Evolutionary conservation across 2,888 invertebrate genomes (phyloP).

Genomic region (Fragum fragum): DNA sequence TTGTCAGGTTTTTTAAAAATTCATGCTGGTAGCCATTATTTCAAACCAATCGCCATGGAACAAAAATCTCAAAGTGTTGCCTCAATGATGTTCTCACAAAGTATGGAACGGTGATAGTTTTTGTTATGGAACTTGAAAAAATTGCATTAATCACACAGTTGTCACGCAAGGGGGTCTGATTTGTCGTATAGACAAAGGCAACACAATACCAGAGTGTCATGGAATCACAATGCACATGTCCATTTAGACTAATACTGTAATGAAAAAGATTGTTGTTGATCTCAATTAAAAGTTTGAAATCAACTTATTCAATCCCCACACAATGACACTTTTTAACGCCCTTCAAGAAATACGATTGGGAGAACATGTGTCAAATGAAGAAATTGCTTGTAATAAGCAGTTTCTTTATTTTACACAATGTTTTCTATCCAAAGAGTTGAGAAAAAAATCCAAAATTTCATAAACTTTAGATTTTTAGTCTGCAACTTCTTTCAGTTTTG

Average conservation of each 20-base stretch:
- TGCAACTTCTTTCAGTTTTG: too few relatives aligned
- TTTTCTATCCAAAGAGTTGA: too few relatives aligned
- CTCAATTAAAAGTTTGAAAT: slow-evolving; percentile 8
- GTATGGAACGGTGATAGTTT: slow-evolving; percentile 19
- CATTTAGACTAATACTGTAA: slow-evolving; percentile 49
- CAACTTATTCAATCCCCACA: too few relatives aligned
- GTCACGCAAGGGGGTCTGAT: slow-evolving; percentile 33
- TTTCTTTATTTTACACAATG: too few relatives aligned
- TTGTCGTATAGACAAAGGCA: slow-evolving; percentile 45
- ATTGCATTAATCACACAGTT: slow-evolving; percentile 46
- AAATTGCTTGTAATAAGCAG: too few relatives aligned
- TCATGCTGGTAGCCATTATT: slow-evolving; percentile 28
- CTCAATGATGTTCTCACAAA: slow-evolving; percentile 24
- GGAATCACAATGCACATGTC: slow-evolving; percentile 45
- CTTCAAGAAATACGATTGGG: too few relatives aligned
- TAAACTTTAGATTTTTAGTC: too few relatives aligned
- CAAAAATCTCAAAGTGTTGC: slow-evolving; percentile 11
- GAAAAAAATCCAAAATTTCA: too few relatives aligned
- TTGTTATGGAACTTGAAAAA: slow-evolving; percentile 35
- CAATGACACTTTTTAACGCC: too few relatives aligned
- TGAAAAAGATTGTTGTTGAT: slow-evolving; percentile 39
- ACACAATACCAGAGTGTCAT: slow-evolving; percentile 22
- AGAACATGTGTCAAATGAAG: too few relatives aligned
- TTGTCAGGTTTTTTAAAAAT: background rate
- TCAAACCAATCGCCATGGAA: background rate